Percentiles rank a stretch among this genome's conserved stretches.
phyloP scores from a whole-genome alignment of 2,113 vertebrate genomes.

The Lonchura striata region DNA sequence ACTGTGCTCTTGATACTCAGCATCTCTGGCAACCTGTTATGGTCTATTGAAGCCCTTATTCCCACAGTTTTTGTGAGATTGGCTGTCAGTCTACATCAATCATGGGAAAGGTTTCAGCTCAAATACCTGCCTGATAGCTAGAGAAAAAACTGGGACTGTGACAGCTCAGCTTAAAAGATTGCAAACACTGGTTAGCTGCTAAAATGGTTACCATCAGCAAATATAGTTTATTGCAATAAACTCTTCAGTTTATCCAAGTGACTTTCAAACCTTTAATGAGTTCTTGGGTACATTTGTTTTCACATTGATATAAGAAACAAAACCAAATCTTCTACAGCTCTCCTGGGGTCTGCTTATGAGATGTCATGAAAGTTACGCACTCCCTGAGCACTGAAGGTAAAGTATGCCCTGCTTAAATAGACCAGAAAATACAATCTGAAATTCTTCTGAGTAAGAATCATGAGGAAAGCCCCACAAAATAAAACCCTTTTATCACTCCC shows the following conservation, averaged over 20 bases:
- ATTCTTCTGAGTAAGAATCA: background rate
- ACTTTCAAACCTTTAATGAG: constrained; percentile 11
- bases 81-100: background rate
- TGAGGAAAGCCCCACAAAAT: background rate
- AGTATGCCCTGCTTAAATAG: background rate
- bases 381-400: background rate
- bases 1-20: background rate
- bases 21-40: background rate
- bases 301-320: constrained; percentile 11
- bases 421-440: constrained; percentile 3
- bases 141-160: background rate
- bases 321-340: background rate
- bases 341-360: background rate
- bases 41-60: background rate
- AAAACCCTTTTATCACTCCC: background rate
- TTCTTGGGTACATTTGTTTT: background rate
- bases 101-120: background rate
- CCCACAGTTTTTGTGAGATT: background rate
- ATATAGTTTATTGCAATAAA: background rate
- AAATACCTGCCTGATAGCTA: background rate
- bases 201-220: background rate
- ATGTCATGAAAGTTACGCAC: constrained; percentile 14
- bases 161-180: background rate
- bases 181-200: background rate
- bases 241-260: background rate